Conservation (phyloP, 2,888 invertebrate genomes). For the Athripsodes cinereus region DNA sequence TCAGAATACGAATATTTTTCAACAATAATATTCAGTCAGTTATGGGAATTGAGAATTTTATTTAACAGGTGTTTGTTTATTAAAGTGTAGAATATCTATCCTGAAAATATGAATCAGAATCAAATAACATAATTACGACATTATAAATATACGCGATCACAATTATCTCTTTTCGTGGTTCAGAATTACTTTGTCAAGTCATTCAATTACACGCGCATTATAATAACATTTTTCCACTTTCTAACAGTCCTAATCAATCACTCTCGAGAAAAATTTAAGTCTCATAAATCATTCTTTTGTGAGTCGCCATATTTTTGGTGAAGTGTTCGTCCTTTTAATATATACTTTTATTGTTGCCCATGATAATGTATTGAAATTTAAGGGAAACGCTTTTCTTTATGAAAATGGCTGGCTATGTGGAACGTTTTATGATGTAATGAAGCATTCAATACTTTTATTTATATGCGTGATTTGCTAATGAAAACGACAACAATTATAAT, state of each 20-base stretch:
- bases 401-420: neutral
- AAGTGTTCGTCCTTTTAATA: neutral
- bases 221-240: slow-evolving; percentile 8
- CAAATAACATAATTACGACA: no score
- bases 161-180: neutral
- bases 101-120: no score
- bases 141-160: neutral
- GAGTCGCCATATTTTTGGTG: slow-evolving; percentile 14
- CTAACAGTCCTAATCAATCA: slow-evolving; percentile 13
- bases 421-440: no score
- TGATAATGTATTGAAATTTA: neutral
- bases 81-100: no score
- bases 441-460: no score
- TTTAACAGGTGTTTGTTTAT: no score
- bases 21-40: no score
- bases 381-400: neutral
- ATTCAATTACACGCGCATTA: slow-evolving; percentile 6
- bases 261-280: neutral
- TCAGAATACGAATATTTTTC: no score
- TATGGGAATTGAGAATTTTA: no score
- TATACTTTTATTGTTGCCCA: neutral
- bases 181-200: slow-evolving; percentile 2
- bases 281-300: slow-evolving; percentile 16
- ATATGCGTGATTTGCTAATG: no score
- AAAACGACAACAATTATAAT: no score